These are phyloP conservation scores for Drosophila saltans DNA, from an alignment of 1,140 invertebrate species.

Conservation along the genomic window DNA sequence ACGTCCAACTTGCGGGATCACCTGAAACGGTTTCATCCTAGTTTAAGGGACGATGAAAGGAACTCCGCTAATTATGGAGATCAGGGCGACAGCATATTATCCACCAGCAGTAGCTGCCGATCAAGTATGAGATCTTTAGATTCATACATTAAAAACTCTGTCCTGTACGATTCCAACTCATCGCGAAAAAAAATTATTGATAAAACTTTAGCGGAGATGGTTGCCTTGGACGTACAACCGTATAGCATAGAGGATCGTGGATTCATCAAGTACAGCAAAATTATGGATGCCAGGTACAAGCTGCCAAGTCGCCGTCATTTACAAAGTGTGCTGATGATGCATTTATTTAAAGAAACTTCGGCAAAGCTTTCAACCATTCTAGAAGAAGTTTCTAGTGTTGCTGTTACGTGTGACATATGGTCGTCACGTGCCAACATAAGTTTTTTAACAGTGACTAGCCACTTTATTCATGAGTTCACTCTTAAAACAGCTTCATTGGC, in stretches of 20 bases:
- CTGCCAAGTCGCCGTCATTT: slow-evolving; percentile 5
- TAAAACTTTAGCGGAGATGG: neutral
- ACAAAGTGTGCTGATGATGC: no score
- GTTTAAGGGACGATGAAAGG: neutral
- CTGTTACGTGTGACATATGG: slow-evolving; percentile 31
- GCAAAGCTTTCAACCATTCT: slow-evolving; percentile 23
- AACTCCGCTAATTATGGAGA: slow-evolving; percentile 7
- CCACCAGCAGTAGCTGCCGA: slow-evolving; percentile 3
- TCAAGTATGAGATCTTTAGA: slow-evolving; percentile 2
- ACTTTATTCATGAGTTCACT: slow-evolving; percentile 7
- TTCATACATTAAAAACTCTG: neutral
- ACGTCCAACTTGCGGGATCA: slow-evolving; percentile 8
- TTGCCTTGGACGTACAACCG: slow-evolving; percentile 5
- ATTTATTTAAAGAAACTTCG: no score
- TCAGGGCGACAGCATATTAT: slow-evolving; percentile 3
- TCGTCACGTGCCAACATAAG: slow-evolving; percentile 31
- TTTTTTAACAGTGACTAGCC: slow-evolving; percentile 4
- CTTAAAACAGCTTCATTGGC: neutral
- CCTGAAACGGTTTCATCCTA: slow-evolving; percentile 1
- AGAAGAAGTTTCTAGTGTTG: slow-evolving; percentile 15
- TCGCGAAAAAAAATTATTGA: no score
- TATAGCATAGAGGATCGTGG: slow-evolving; percentile 1
- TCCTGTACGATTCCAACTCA: no score
- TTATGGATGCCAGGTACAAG: slow-evolving; percentile 5
- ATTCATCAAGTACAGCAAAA: slow-evolving; percentile 5